phyloP scores from a whole-genome alignment of 92 coral and sea anemone genomes.

The Scolanthus callimorphus region DNA sequence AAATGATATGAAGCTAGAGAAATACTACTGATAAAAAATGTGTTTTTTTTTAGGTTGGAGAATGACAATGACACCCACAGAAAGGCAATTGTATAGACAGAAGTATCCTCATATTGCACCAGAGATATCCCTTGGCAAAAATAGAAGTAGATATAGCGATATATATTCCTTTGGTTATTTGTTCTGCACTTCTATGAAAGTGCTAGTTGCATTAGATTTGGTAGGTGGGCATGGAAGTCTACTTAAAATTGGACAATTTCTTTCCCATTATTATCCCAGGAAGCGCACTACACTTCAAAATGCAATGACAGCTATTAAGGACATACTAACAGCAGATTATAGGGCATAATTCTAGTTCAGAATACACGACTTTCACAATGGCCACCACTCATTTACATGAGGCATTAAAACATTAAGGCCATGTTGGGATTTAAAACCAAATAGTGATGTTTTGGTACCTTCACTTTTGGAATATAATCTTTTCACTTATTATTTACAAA shows the following conservation, averaged over 20 bases:
- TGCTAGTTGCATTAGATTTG: background rate
- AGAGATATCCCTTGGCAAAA: conserved; percentile 24
- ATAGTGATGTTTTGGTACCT: too few relatives aligned
- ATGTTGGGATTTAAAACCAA: too few relatives aligned
- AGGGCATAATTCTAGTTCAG: too few relatives aligned
- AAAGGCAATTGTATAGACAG: conserved; percentile 24
- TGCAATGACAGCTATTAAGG: background rate
- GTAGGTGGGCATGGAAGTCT: background rate
- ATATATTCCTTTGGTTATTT: conserved; percentile 39
- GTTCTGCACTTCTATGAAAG: conserved; percentile 25
- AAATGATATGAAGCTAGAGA: too few relatives aligned
- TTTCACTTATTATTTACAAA: too few relatives aligned
- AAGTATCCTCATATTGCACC: conserved; percentile 37
- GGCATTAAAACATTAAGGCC: too few relatives aligned
- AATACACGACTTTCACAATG: too few relatives aligned
- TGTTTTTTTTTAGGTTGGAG: conserved; percentile 9
- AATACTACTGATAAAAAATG: too few relatives aligned
- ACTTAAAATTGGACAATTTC: conserved; percentile 2
- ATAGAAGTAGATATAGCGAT: conserved; percentile 11
- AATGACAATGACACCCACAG: conserved; percentile 14
- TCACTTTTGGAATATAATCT: background rate
- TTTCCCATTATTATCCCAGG: conserved; percentile 5
- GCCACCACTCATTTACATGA: too few relatives aligned
- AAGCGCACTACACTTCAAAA: background rate
- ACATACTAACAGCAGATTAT: too few relatives aligned